phyloP scores from a whole-genome alignment of 2,888 invertebrate species.

The Unio pictorum region DNA sequence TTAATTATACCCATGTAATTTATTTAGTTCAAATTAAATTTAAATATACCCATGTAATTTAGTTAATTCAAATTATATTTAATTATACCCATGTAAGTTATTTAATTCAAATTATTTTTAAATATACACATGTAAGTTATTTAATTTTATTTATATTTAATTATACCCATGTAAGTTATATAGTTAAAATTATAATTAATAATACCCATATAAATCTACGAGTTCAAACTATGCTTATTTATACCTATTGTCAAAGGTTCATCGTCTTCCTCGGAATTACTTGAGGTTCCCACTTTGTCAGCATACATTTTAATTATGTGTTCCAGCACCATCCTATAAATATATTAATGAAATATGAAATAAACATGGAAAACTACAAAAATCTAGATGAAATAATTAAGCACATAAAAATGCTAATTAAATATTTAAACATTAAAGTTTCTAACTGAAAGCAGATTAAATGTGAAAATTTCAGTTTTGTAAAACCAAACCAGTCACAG shows the following conservation, averaged over 20 bases:
- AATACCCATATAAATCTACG: not conserved
- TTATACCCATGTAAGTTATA: not conserved
- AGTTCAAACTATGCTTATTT: not conserved
- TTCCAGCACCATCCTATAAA: conserved; percentile 51
- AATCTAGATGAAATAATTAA: not conserved
- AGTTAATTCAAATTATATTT: too few relatives aligned
- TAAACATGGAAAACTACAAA: conserved; percentile 1
- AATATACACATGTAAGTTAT: not conserved
- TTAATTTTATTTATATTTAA: too few relatives aligned
- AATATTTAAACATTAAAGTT: too few relatives aligned
- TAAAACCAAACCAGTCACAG: too few relatives aligned
- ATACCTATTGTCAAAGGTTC: conserved; percentile 41
- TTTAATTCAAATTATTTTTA: too few relatives aligned
- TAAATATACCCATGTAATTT: too few relatives aligned
- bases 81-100: not conserved
- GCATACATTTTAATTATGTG: conserved; percentile 52
- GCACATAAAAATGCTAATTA: too few relatives aligned
- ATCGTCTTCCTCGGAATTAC: conserved; percentile 29
- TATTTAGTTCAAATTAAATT: too few relatives aligned
- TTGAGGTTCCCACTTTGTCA: conserved; percentile 31
- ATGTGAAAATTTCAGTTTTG: too few relatives aligned
- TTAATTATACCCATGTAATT: too few relatives aligned
- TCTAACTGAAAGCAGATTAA: too few relatives aligned
- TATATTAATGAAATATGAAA: not conserved
- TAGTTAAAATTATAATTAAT: too few relatives aligned